These are phyloP conservation scores for Podabrus alpinus DNA, from an alignment of 2,888 invertebrate species.

Conservation along the genomic window DNA sequence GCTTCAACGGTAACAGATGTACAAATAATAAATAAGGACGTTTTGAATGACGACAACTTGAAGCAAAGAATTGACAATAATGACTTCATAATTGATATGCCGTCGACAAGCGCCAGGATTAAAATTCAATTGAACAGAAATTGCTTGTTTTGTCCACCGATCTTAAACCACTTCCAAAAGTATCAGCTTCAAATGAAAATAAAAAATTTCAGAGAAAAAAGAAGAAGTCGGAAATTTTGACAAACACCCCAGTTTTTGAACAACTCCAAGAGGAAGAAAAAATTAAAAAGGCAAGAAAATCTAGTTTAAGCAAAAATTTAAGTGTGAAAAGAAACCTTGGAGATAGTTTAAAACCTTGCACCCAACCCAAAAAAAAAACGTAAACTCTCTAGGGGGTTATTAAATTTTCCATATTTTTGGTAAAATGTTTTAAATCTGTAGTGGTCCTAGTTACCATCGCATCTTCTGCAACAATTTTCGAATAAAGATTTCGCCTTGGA, in stretches of 20 bases:
- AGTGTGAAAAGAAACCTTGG: too few species aligned
- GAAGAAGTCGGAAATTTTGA: background rate
- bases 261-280: background rate
- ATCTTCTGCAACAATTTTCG: too few species aligned
- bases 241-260: background rate
- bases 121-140: conserved; percentile 2
- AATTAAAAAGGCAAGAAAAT: background rate
- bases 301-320: too few species aligned
- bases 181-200: background rate
- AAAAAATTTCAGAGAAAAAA: background rate
- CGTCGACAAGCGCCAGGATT: background rate
- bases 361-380: too few species aligned
- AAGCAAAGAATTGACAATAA: too few species aligned
- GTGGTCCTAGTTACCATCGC: too few species aligned
- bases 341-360: too few species aligned
- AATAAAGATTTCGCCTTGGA: too few species aligned
- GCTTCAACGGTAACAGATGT: conserved; percentile 10
- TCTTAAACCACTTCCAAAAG: background rate
- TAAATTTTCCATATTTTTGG: too few species aligned
- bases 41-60: too few species aligned
- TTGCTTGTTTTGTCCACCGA: background rate
- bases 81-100: background rate
- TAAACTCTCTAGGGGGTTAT: too few species aligned
- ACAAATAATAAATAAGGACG: background rate
- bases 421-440: too few species aligned